phyloP scores from a whole-genome alignment of 2,113 vertebrate genomes.

The Gallinago media region DNA sequence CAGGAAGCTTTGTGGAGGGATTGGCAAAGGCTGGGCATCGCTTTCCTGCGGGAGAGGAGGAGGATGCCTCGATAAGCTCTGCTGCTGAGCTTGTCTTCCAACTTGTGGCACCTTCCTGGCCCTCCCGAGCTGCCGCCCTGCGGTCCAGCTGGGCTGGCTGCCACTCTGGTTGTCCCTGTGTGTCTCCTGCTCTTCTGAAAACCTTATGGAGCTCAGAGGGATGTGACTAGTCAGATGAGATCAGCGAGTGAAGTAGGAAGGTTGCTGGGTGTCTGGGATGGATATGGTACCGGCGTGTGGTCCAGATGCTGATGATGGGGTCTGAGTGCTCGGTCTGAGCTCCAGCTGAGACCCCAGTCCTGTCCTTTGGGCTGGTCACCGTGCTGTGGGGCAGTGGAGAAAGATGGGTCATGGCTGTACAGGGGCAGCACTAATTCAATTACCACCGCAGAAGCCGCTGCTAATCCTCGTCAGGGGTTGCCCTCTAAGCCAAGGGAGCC shows the following conservation, averaged over 20 bases:
- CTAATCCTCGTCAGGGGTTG: neutral
- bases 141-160: neutral
- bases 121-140: neutral
- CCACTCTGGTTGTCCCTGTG: neutral
- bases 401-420: neutral
- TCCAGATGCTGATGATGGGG: neutral
- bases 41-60: neutral
- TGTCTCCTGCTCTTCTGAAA: neutral
- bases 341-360: fast-evolving
- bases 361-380: neutral
- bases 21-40: neutral
- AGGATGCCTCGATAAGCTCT: neutral
- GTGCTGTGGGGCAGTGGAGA: neutral
- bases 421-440: slow-evolving; percentile 38
- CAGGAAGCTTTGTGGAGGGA: neutral
- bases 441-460: neutral
- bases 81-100: neutral
- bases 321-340: neutral
- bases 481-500: neutral
- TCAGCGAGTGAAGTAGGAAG: fast-evolving
- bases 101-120: neutral
- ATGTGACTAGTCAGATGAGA: neutral
- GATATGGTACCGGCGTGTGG: fast-evolving
- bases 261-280: neutral
- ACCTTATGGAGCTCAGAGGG: neutral